Evolutionary conservation across 2,113 vertebrate genomes (phyloP), one percentile per base, ranked within the genome.

Genomic region (Sphaerodactylus townsendi): DNA sequence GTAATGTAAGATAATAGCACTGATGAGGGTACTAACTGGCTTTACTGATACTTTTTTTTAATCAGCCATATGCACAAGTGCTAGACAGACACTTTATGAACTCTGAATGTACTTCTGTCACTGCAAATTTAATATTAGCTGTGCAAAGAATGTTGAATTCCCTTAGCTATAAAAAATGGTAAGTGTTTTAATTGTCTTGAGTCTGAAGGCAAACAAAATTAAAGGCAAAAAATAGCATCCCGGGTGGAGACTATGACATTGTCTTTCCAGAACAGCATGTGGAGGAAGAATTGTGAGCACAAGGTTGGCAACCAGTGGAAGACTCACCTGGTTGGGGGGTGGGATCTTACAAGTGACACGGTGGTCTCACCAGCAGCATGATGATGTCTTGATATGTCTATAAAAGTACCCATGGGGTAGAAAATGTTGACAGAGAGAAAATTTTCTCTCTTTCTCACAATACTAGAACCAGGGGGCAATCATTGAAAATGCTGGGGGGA

Each of bases 71-170:
- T 90, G 85, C 85, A 80, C 81, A 92, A 89, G 41, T 84, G 82
- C 86, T 87, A 85, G 78, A 87, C 90, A 93, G 93, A 88, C 89
- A 75, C 88, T 93, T 94, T 93, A 85, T 82, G 93, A 94, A 89
- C 83, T 90, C 85, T 48, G 10, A 33, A 75, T 50, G 15, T 21
- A 8, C 1, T 48, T 50, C 19, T 33, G 90, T 91, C 90, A 87
- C 85, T 77, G 77, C 86, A 84, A 89, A 87, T 89, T 46, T 92
- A 91, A 79, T 86, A 89, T 89, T 89, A 95, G 88, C 68, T 82
- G 89, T 89, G 91, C 84, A 87, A 65, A 85, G 79, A 94, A 85
- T 87, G 86, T 92, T 82, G 53, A 81, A 86, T 90, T 79, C 83
- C 64, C 65, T 74, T 1, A 35, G 53, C 83, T 79, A 3, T 89